Conservation (phyloP, 2,113 vertebrate species). For the Nanorana parkeri region DNA sequence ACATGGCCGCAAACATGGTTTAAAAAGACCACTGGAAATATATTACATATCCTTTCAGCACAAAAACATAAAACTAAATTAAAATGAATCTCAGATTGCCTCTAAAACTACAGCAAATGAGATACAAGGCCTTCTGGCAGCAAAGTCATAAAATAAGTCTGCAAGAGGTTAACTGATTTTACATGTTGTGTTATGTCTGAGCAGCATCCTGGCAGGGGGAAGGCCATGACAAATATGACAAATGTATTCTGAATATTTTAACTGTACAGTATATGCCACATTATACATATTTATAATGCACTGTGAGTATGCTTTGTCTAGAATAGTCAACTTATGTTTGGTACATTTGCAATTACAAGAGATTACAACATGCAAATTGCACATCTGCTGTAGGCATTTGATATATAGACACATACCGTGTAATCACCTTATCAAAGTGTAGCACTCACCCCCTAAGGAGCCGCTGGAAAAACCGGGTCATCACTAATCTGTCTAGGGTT, state of each 20-base stretch:
- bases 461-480: too few relatives aligned
- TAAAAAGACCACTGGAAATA: neutral
- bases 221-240: neutral
- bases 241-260: neutral
- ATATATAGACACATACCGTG: too few relatives aligned
- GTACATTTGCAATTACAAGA: neutral
- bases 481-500: too few relatives aligned
- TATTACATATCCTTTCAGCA: slow-evolving; percentile 13
- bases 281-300: neutral
- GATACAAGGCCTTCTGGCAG: neutral
- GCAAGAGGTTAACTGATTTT: neutral
- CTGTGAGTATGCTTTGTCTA: neutral
- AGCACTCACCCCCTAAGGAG: too few relatives aligned
- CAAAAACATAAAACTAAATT: slow-evolving; percentile 9
- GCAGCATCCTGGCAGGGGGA: too few relatives aligned
- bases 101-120: neutral
- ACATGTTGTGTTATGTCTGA: neutral
- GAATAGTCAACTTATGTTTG: neutral
- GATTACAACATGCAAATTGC: neutral
- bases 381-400: too few relatives aligned
- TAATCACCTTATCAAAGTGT: too few relatives aligned
- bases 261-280: neutral
- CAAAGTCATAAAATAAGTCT: slow-evolving; percentile 8
- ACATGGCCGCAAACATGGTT: neutral
- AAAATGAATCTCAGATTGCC: slow-evolving; percentile 6